A percentile compares a stretch with the other conserved stretches of the same genome.
phyloP scores from a whole-genome alignment of 2,797 vertebrate genomes.

The Carcharodon carcharias region DNA sequence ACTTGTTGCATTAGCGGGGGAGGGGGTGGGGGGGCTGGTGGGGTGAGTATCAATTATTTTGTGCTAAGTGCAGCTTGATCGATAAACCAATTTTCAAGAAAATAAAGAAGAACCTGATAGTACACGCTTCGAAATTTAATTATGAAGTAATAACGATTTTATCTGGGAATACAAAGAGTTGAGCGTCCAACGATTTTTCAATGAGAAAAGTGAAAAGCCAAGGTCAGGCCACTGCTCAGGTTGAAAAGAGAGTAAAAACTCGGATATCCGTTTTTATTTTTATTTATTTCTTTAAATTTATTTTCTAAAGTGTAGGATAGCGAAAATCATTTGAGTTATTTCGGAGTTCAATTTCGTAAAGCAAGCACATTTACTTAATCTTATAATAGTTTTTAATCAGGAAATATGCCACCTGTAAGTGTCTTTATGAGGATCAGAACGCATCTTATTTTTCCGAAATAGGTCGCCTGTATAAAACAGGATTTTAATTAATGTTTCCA shows the following conservation, averaged over 20 bases:
- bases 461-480: background rate
- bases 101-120: background rate
- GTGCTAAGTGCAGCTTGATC: background rate
- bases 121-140: background rate
- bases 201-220: background rate
- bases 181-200: background rate
- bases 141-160: background rate
- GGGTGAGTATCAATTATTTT: background rate
- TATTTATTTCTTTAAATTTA: background rate
- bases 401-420: background rate
- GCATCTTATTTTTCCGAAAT: background rate
- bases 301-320: background rate
- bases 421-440: background rate
- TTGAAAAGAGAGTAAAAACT: background rate
- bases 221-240: background rate
- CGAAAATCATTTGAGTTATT: background rate
- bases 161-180: background rate
- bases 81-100: background rate
- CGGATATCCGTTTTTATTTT: background rate
- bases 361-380: background rate
- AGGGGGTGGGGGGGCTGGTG: too few relatives aligned
- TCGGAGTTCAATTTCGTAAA: background rate
- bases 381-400: background rate
- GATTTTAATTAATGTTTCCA: background rate
- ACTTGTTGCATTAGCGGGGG: background rate